Evolutionary conservation across 2,797 vertebrate genomes (phyloP).

Genomic region (Borostomias antarcticus): DNA sequence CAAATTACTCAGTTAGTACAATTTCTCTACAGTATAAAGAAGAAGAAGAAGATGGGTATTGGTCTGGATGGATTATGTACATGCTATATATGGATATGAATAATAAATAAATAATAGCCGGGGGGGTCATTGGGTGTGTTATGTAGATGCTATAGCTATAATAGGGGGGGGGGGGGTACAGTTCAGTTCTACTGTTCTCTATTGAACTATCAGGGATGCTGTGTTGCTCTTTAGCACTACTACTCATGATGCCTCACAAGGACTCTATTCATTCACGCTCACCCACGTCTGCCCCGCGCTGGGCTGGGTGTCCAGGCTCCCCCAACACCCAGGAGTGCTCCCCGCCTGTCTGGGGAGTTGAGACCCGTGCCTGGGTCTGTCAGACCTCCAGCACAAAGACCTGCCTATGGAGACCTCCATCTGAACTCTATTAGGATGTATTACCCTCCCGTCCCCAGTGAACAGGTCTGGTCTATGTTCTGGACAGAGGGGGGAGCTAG

Average conservation of each 20-base stretch:
- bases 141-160: too few relatives aligned
- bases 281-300: too few relatives aligned
- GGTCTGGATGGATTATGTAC: too few relatives aligned
- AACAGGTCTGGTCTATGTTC: too few relatives aligned
- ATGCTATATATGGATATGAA: too few relatives aligned
- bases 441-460: conserved; percentile 57
- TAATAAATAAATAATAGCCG: too few relatives aligned
- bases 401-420: conserved; percentile 62
- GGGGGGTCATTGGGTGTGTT: too few relatives aligned
- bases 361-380: too few relatives aligned
- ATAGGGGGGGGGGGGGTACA: background rate
- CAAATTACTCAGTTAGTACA: too few relatives aligned
- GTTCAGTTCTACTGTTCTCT: background rate
- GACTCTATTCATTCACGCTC: conserved; percentile 5
- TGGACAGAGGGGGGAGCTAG: conserved; percentile 46
- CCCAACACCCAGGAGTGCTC: background rate
- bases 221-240: conserved; percentile 1
- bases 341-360: background rate
- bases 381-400: conserved; percentile 54
- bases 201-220: too few relatives aligned
- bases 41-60: too few relatives aligned
- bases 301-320: background rate
- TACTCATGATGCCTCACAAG: conserved; percentile 10
- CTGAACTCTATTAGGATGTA: conserved; percentile 69
- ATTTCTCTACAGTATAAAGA: too few relatives aligned